A percentile compares a stretch with the other conserved stretches of the same genome.
Conservation (phyloP, 2,888 invertebrate genomes). For the Coenonympha arcania region DNA sequence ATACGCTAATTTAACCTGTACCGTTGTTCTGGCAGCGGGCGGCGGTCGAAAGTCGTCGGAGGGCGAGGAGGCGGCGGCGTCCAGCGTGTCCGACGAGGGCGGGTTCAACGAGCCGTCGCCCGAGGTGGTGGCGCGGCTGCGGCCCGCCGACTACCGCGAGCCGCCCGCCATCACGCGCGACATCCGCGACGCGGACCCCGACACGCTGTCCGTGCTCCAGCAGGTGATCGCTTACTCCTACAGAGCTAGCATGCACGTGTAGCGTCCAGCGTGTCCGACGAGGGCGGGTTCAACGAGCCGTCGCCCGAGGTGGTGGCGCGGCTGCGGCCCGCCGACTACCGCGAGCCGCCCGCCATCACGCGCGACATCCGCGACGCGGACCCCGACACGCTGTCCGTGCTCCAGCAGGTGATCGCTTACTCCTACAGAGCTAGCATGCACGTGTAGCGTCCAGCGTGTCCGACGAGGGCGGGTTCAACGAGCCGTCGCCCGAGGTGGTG, state of each 20-base stretch:
- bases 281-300: slow-evolving; percentile 82
- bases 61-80: slow-evolving; percentile 76
- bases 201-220: slow-evolving; percentile 65
- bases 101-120: slow-evolving; percentile 82
- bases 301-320: slow-evolving; percentile 80
- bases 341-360: slow-evolving; percentile 54
- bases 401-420: slow-evolving; percentile 53
- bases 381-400: slow-evolving; percentile 64
- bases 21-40: slow-evolving; percentile 45
- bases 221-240: slow-evolving; percentile 46
- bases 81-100: slow-evolving; percentile 79
- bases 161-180: slow-evolving; percentile 52
- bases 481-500: slow-evolving; percentile 80
- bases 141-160: slow-evolving; percentile 63
- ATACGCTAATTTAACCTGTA: too few species aligned
- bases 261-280: slow-evolving; percentile 78
- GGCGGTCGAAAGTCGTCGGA: slow-evolving; percentile 67
- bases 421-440: background rate
- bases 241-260: background rate
- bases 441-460: slow-evolving; percentile 77
- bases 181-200: slow-evolving; percentile 58
- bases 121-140: slow-evolving; percentile 77
- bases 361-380: slow-evolving; percentile 55
- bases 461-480: slow-evolving; percentile 82
- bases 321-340: slow-evolving; percentile 63